These are phyloP conservation scores for Eupsittula cactorum DNA, from an alignment of 2,113 vertebrate species.

Conservation along the genomic window DNA sequence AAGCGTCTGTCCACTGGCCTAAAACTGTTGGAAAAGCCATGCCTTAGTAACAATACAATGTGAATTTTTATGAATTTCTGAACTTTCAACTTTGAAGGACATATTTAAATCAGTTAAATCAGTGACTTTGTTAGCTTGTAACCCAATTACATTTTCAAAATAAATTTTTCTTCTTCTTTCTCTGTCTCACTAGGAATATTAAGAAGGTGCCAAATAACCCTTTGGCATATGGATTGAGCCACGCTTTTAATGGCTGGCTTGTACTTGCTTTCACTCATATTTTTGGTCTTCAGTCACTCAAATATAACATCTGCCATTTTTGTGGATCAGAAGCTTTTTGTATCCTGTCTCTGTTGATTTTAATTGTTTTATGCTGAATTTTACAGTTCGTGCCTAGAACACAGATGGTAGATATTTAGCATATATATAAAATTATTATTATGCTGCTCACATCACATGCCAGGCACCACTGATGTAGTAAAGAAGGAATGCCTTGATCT, in stretches of 20 bases:
- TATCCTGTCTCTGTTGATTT: conserved; percentile 41
- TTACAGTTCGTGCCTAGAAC: conserved; percentile 18
- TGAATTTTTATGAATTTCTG: neutral
- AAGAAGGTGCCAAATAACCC: neutral
- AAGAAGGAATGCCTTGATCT: conserved; percentile 63
- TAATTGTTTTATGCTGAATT: conserved; percentile 62
- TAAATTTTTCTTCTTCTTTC: neutral
- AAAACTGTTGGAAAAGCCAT: neutral
- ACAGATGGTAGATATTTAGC: conserved; percentile 66
- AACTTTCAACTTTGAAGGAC: neutral
- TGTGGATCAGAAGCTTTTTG: conserved; percentile 45
- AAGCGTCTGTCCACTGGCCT: neutral
- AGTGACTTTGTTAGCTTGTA: neutral
- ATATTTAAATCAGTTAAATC: neutral
- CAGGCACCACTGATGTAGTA: conserved; percentile 31
- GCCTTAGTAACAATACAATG: neutral
- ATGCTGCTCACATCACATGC: conserved; percentile 52
- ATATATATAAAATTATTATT: conserved; percentile 54
- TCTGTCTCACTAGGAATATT: neutral
- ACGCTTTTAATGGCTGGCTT: neutral
- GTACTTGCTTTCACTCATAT: neutral
- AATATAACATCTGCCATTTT: conserved; percentile 32
- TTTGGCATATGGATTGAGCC: neutral
- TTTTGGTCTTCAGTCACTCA: conserved; percentile 31
- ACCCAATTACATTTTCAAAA: neutral